These are phyloP conservation scores for Centruroides sculpturatus DNA, from an alignment of 1,140 invertebrate genomes.

Conservation along the genomic window DNA sequence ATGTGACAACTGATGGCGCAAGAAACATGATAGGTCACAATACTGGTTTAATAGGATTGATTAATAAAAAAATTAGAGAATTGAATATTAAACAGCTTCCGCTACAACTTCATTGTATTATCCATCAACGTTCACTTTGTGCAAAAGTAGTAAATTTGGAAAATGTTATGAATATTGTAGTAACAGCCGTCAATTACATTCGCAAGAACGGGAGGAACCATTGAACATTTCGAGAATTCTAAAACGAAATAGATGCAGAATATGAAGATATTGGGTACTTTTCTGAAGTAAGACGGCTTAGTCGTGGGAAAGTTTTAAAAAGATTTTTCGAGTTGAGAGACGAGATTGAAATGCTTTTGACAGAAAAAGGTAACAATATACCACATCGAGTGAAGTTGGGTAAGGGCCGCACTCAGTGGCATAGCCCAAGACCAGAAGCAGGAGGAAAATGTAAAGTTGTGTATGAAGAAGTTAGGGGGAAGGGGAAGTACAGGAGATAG, in stretches of 20 bases:
- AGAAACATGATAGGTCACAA: conserved; percentile 22
- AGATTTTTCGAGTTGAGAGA: conserved; percentile 19
- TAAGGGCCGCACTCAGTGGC: too few relatives aligned
- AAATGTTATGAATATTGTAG: conserved; percentile 22
- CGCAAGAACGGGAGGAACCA: conserved; percentile 21
- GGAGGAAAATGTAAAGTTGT: too few relatives aligned
- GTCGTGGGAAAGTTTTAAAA: conserved; percentile 20
- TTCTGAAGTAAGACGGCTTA: conserved; percentile 22
- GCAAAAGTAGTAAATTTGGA: conserved; percentile 19
- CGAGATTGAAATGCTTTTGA: background rate
- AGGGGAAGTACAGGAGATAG: too few relatives aligned
- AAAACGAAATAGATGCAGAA: conserved; percentile 20
- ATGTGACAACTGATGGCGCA: conserved; percentile 24
- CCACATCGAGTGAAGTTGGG: too few relatives aligned
- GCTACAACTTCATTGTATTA: conserved; percentile 24
- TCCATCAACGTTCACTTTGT: conserved; percentile 24
- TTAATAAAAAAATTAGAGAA: too few relatives aligned
- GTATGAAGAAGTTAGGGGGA: too few relatives aligned
- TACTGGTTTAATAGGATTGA: conserved; percentile 16
- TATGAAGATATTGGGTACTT: background rate
- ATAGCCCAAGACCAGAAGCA: too few relatives aligned
- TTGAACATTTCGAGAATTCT: conserved; percentile 23
- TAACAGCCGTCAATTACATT: conserved; percentile 25
- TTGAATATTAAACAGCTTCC: too few relatives aligned
- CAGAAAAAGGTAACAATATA: background rate